Base-by-base conservation (phyloP, 2,797 vertebrate species). In the Cuniculus paca region DNA sequence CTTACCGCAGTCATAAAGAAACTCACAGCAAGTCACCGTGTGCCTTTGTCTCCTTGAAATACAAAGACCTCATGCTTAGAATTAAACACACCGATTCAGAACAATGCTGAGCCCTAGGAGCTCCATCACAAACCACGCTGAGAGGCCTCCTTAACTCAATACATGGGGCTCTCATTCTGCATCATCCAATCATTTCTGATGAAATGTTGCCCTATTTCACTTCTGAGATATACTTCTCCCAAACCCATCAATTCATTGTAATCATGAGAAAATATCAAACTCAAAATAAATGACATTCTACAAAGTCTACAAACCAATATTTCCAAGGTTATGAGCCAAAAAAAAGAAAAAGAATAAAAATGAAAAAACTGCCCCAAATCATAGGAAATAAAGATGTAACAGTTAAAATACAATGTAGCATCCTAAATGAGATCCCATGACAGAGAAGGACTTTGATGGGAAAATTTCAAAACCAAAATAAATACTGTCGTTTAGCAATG, bases 231-330 rank as follows among this genome's bases (percentile, higher is more conserved):
- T 63, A 94, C 50, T 87, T 81, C 54, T 24, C 39, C 56, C 4
- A 93, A 91, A 89, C 5, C 42, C 48, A 93, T 19, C n/a, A 70
- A 77, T 85, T 87, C 68, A 77, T 39, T 95, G n/a, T 90, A 93
- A 65, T 94, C 68, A 87, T 70, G 56, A 79, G 45, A 94, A 96
- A 89, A 72, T 24, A 60, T 65, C 79, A 96, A 88, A 81, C 63
- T 77, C 79, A 89, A 92, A 86, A 12, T 86, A 63, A 95, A 93
- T 65, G 42, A 16, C n/a, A 77, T 31, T 16, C 48, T 91, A 61
- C 39, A 74, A 70, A 93, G 78, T 61, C 90, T 39, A 90, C 83
- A 94, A 94, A 93, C 8, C 2, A 77, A 34, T 60, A 5, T 31
- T 89, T 81, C 90, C 56, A 63, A 92, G 54, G 20, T 92, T 75